Conservation (phyloP, 2,888 invertebrate genomes). For the Sinopyrophorus schimmeli region DNA sequence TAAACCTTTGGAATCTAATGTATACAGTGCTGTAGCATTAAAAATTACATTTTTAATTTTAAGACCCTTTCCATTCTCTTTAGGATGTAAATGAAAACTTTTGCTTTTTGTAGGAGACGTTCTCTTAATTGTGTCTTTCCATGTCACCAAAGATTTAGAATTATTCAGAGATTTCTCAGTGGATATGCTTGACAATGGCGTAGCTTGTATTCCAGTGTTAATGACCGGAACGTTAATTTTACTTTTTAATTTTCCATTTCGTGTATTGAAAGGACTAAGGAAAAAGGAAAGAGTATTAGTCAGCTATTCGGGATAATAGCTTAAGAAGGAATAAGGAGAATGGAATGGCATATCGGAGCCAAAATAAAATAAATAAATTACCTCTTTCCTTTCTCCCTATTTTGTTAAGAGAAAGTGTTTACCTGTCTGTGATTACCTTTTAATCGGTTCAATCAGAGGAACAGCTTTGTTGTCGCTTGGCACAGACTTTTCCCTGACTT, state of each 20-base stretch:
- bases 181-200: slow-evolving; percentile 47
- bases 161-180: no score
- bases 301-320: background rate
- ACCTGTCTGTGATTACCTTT: slow-evolving; percentile 37
- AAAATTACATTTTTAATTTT: no score
- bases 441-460: slow-evolving; percentile 49
- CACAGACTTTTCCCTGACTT: slow-evolving; percentile 8
- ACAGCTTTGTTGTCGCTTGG: slow-evolving; percentile 29
- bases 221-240: slow-evolving; percentile 52
- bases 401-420: slow-evolving; percentile 1
- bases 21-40: no score
- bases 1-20: no score
- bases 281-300: slow-evolving; percentile 44
- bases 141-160: slow-evolving; percentile 45
- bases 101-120: background rate
- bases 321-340: slow-evolving; percentile 43
- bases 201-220: slow-evolving; percentile 45
- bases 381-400: slow-evolving; percentile 50
- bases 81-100: background rate
- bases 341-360: slow-evolving; percentile 32
- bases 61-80: no score
- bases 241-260: slow-evolving; percentile 37
- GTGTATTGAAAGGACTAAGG: slow-evolving; percentile 37
- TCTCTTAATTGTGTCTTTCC: slow-evolving; percentile 41
- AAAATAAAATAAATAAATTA: slow-evolving; percentile 13